A percentile compares a stretch with the other conserved stretches of the same genome.
Conservation (phyloP, 2,113 vertebrate species). For the Pyrgilauda ruficollis region DNA sequence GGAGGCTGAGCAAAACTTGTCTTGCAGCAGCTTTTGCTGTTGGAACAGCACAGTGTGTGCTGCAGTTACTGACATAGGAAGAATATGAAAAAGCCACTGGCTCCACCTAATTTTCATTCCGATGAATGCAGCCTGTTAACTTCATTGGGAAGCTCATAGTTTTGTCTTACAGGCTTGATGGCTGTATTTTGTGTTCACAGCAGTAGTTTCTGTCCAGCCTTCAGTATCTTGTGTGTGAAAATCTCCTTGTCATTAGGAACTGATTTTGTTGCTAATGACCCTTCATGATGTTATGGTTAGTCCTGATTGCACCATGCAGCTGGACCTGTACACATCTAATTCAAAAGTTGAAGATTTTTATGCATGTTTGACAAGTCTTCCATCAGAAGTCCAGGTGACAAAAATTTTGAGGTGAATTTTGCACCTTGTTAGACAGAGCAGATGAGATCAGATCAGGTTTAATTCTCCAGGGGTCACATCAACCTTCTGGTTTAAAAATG, state of each 20-base stretch:
- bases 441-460: background rate
- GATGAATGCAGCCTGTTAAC: background rate
- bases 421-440: background rate
- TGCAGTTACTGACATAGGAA: background rate
- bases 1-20: background rate
- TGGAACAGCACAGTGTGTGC: background rate
- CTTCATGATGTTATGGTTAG: background rate
- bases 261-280: background rate
- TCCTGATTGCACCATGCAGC: background rate
- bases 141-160: background rate
- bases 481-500: background rate
- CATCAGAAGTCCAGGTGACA: background rate
- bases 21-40: background rate
- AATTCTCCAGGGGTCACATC: background rate
- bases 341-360: background rate
- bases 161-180: background rate
- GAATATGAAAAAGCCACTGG: background rate
- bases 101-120: conserved; percentile 44
- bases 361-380: background rate
- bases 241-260: background rate
- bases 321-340: background rate
- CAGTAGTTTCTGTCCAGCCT: background rate
- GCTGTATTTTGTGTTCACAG: background rate
- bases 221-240: background rate
- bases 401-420: background rate